Conservation (phyloP, 2,113 vertebrate species). For the Gila orcuttii region DNA sequence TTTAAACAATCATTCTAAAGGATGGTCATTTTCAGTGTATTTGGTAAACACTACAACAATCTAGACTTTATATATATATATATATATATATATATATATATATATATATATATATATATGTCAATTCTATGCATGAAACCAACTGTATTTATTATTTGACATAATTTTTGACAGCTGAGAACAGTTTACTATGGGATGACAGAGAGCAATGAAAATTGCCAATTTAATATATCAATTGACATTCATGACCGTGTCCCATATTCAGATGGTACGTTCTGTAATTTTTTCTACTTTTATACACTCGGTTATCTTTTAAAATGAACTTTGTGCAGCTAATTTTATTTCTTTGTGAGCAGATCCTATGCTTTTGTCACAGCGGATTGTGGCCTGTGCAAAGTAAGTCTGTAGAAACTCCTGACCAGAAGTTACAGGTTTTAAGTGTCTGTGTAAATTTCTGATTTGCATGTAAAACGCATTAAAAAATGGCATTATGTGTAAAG, state of each 20-base stretch:
- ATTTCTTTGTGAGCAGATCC: conserved; percentile 57
- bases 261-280: conserved; percentile 35
- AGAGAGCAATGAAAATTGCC: conserved; percentile 75
- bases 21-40: not conserved
- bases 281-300: not conserved
- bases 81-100: no score
- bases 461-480: not conserved
- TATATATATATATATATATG: no score
- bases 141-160: not conserved
- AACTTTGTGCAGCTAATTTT: not conserved
- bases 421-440: not conserved
- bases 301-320: not conserved
- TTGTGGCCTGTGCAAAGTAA: conserved; percentile 89
- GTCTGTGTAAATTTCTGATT: not conserved
- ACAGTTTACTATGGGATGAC: conserved; percentile 82
- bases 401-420: conserved; percentile 48
- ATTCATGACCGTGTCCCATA: not conserved
- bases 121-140: not conserved
- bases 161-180: conserved; percentile 77
- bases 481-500: conserved; percentile 67
- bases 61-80: not conserved
- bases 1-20: no score
- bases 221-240: conserved; percentile 79
- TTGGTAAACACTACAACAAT: not conserved
- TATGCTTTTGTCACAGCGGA: conserved; percentile 61